These are phyloP conservation scores for Caerostris extrusa DNA, from an alignment of 1,140 invertebrate species.

Conservation along the genomic window DNA sequence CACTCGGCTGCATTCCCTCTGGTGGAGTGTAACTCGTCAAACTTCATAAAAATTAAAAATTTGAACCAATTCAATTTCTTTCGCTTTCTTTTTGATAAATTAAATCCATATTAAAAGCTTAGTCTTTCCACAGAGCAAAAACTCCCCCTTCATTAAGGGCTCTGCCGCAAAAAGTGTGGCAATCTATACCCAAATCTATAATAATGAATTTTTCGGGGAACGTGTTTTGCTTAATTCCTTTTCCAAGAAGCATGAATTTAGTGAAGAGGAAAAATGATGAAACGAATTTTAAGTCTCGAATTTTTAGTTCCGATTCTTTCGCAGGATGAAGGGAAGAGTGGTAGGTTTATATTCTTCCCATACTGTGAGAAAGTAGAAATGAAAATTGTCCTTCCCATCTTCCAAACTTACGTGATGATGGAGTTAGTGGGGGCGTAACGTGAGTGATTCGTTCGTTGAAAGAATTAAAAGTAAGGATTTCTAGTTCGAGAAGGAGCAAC, in stretches of 20 bases:
- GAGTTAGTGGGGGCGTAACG: not conserved
- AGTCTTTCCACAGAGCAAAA: not conserved
- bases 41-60: not conserved
- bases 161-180: not conserved
- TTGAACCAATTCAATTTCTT: not conserved
- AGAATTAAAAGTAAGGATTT: slow-evolving; percentile 10
- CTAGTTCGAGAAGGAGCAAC: not conserved
- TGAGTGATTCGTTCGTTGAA: not conserved
- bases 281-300: slow-evolving; percentile 13
- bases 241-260: not conserved
- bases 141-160: not conserved
- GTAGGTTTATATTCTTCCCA: not conserved
- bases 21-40: not conserved
- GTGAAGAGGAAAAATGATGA: not conserved
- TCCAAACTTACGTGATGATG: not conserved
- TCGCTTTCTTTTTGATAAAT: not conserved
- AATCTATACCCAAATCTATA: slow-evolving; percentile 28
- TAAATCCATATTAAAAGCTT: not conserved
- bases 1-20: not conserved
- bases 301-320: not conserved
- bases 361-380: not conserved
- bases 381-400: not conserved
- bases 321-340: not conserved
- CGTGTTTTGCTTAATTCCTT: not conserved
- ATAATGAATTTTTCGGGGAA: slow-evolving; percentile 14